Percentiles rank a stretch among this genome's conserved stretches.
phyloP scores from a whole-genome alignment of 2,888 invertebrate genomes.

The Coelinius sp. region DNA sequence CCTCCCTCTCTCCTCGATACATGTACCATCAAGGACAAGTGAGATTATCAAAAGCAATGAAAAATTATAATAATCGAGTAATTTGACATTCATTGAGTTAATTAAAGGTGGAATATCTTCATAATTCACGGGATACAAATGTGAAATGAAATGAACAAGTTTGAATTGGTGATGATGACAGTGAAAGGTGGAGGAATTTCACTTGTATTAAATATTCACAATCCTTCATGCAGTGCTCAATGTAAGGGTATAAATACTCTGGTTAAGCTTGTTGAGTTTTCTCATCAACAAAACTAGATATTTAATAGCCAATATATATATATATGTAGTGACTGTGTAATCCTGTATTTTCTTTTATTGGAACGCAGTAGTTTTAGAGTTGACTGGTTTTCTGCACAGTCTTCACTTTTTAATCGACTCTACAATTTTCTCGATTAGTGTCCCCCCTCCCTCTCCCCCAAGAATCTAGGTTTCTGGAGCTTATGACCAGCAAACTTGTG shows the following conservation, averaged over 20 bases:
- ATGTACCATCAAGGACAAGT: neutral
- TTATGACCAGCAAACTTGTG: conserved; percentile 31
- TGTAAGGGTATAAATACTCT: neutral
- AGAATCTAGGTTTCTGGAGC: conserved; percentile 61
- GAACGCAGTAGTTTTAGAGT: conserved; percentile 20
- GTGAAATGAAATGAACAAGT: conserved; percentile 40
- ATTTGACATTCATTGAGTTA: neutral
- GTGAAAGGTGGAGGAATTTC: conserved; percentile 62
- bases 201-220: conserved; percentile 31
- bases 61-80: no score
- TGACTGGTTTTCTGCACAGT: conserved; percentile 47
- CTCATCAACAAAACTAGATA: conserved; percentile 46
- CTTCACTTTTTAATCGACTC: conserved; percentile 58
- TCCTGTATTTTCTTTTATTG: conserved; percentile 5
- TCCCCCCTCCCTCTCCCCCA: neutral
- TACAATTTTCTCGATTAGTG: conserved; percentile 46
- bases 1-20: neutral
- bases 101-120: no score
- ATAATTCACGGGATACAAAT: no score
- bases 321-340: neutral
- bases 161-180: conserved; percentile 46
- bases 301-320: neutral
- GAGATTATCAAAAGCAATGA: neutral
- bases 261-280: conserved; percentile 46
- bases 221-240: neutral